Base-by-base conservation (phyloP, 2,888 invertebrate species). In the Pseudococcus longispinus region DNA sequence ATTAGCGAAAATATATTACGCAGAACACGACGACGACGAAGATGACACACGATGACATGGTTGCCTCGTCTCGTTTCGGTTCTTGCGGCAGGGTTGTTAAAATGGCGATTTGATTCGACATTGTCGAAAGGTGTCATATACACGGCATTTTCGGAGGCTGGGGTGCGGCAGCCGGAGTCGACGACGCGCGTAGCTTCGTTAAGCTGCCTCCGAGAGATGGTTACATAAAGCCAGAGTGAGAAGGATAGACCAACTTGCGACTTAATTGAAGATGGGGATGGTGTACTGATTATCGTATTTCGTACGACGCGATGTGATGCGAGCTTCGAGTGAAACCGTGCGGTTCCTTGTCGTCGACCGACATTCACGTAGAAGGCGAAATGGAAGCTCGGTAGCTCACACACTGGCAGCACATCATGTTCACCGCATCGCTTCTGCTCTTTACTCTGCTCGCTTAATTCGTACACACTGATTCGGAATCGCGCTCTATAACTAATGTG, bases 31-130 rank as follows among this genome's bases (percentile, higher is more conserved):
- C 20, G 70, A 70, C 26, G 29, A 29, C 70, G 26, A 55, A 23
- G 65, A 65, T 65, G 65, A 65, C 37, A 37, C 65, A 65, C 65
- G 70, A 70, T 70, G 70, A 70, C 70, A 70, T 23, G 60, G 60
- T 3, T 60, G 60, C 23, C 9, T 20, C 23, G 8, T 23, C n/a
- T 55, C n/a, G 8, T 23, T 8, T 55, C n/a, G 8, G 13, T 32
- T 29, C 5, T 29, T 18, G 29, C 13, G 15, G 26, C 29, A 29
- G 77, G 77, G 37, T 80, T 80, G 77, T 80, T 80, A 80, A 80
- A 80, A 80, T 80, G 77, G 77, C 77, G 77, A 80, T 80, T 80
- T 80, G 77, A 80, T 80, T 80, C 77, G 77, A 80, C 77, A 29
- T 80, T 42, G 37, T 26, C 77, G 42, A 80, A 80, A 80, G 77